A percentile compares a stretch with the other conserved stretches of the same genome.
phyloP scores from a whole-genome alignment of 2,113 vertebrate species.

The Eubucco bourcierii region DNA sequence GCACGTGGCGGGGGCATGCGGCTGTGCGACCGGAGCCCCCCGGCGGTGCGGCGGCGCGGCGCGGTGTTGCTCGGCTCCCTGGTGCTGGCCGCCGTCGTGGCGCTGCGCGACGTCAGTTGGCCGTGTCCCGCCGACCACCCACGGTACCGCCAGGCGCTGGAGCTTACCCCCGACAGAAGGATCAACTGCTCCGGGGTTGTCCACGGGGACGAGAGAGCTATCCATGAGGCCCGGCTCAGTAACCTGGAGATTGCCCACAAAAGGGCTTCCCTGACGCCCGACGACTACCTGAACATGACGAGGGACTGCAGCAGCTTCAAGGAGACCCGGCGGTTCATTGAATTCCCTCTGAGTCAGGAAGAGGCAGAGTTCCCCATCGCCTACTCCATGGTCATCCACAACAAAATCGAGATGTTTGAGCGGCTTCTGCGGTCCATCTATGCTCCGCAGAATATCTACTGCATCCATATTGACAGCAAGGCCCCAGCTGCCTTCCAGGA shows the following conservation, averaged over 20 bases:
- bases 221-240: conserved; percentile 34
- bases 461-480: conserved; percentile 86
- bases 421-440: conserved; percentile 86
- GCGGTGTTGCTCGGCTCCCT: background rate
- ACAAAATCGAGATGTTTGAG: conserved; percentile 93
- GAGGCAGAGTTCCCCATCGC: conserved; percentile 86
- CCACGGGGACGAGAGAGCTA: conserved; percentile 64
- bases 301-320: conserved; percentile 79
- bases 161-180: conserved; percentile 13
- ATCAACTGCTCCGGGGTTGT: conserved; percentile 78
- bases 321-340: conserved; percentile 75
- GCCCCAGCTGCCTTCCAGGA: conserved; percentile 70
- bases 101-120: background rate
- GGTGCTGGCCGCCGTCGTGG: background rate
- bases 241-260: conserved; percentile 55
- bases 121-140: background rate
- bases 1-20: background rate
- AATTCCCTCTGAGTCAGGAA: conserved; percentile 79
- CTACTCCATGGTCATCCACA: conserved; percentile 91
- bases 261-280: conserved; percentile 28
- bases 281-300: conserved; percentile 79
- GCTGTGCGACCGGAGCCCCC: background rate
- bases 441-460: conserved; percentile 90
- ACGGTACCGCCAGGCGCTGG: conserved; percentile 23
- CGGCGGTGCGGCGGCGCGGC: background rate